A percentile compares a stretch with the other conserved stretches of the same genome.
Conservation (phyloP, 2,797 vertebrate genomes). For the Chelon labrosus region DNA sequence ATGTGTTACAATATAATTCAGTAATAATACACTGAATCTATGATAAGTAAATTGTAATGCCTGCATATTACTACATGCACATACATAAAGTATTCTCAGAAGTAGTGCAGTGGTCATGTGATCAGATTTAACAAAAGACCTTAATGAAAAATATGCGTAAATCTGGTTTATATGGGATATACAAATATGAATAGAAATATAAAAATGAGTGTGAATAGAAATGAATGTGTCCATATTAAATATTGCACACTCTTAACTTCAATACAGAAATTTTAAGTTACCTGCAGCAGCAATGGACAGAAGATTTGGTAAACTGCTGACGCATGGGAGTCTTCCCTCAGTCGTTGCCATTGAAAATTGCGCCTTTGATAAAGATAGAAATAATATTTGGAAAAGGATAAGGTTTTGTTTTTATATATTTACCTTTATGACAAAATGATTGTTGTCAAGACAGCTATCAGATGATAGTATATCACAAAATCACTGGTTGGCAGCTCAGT, state of each 20-base stretch:
- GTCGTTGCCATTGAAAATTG: constrained; percentile 45
- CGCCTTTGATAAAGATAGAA: constrained; percentile 44
- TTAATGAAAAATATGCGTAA: background rate
- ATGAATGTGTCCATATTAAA: constrained; percentile 3
- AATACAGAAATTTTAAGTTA: background rate
- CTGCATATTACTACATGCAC: background rate
- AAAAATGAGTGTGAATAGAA: background rate
- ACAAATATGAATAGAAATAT: no score
- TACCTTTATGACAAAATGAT: constrained; percentile 65
- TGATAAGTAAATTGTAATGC: background rate
- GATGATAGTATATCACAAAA: constrained; percentile 71
- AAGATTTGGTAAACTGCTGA: constrained; percentile 29
- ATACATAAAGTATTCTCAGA: constrained; percentile 4
- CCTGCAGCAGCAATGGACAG: background rate
- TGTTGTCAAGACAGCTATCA: constrained; percentile 56
- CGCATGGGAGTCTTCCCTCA: background rate
- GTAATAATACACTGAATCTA: constrained; percentile 9
- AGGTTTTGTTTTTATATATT: constrained; percentile 60
- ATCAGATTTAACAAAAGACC: constrained; percentile 13
- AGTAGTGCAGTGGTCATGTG: background rate
- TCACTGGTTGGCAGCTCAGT: constrained; percentile 67
- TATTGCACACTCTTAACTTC: background rate
- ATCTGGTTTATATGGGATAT: background rate
- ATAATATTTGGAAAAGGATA: constrained; percentile 46
- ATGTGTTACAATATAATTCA: constrained; percentile 10